Conservation (phyloP, 2,888 invertebrate genomes). For the Nesidiocoris tenuis region DNA sequence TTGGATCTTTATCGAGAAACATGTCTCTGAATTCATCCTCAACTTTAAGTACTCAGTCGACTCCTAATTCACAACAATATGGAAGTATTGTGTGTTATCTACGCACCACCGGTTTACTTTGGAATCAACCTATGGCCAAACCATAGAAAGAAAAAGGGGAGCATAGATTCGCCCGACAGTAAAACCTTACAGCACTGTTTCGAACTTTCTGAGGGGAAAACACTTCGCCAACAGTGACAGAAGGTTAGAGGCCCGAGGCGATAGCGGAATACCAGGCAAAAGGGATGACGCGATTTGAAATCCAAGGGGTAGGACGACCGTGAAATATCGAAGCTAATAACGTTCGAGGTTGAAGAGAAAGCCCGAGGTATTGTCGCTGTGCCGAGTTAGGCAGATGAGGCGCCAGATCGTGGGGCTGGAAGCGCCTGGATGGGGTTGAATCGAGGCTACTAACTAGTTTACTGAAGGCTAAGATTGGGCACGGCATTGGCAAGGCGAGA, state of each 20-base stretch:
- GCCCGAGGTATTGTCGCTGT: conserved; percentile 21
- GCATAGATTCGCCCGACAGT: too few relatives aligned
- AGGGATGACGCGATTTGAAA: not conserved
- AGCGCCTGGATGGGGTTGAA: conserved; percentile 18
- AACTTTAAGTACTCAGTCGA: too few relatives aligned
- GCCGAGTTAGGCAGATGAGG: conserved; percentile 15
- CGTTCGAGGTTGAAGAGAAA: conserved; percentile 18
- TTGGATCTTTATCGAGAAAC: too few relatives aligned
- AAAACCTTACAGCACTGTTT: too few relatives aligned
- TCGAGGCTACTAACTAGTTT: conserved; percentile 25
- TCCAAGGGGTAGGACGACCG: conserved; percentile 8
- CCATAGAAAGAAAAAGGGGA: too few relatives aligned
- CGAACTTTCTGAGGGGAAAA: too few relatives aligned
- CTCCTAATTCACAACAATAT: too few relatives aligned
- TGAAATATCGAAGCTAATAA: conserved; percentile 30
- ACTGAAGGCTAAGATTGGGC: conserved; percentile 29
- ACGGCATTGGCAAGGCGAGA: not conserved
- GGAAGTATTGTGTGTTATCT: too few relatives aligned
- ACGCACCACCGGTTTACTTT: too few relatives aligned
- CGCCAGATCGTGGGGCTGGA: not conserved
- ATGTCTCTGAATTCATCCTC: too few relatives aligned
- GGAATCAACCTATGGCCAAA: too few relatives aligned
- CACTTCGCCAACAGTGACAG: too few relatives aligned
- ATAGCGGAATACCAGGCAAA: conserved; percentile 4
- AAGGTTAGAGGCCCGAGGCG: conserved; percentile 15